phyloP scores from a whole-genome alignment of 1,140 invertebrate species.

The Eumeta japonica region DNA sequence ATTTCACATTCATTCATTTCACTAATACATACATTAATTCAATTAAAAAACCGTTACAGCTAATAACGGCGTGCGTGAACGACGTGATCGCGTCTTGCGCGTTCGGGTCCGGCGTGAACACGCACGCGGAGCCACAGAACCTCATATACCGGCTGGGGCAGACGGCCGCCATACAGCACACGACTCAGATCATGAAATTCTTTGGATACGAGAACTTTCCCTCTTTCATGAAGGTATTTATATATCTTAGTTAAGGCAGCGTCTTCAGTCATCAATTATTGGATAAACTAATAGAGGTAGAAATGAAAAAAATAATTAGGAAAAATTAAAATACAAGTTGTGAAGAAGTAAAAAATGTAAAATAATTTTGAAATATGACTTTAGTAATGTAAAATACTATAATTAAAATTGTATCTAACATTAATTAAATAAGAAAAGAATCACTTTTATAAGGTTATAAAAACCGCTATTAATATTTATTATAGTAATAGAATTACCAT shows the following conservation, averaged over 20 bases:
- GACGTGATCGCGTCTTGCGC: conserved; percentile 23
- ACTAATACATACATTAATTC: no score
- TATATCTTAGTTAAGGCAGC: neutral
- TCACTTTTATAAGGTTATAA: no score
- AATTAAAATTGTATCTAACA: no score
- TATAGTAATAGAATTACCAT: no score
- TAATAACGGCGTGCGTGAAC: conserved; percentile 18
- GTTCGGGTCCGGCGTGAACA: conserved; percentile 20
- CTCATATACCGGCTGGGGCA: conserved; percentile 15
- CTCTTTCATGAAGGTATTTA: conserved; percentile 17
- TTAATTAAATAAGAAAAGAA: no score
- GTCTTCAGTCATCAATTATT: neutral
- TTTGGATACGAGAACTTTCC: conserved; percentile 22
- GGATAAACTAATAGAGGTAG: no score
- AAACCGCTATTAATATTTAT: no score
- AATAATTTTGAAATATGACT: no score
- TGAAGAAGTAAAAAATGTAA: neutral
- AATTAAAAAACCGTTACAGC: no score
- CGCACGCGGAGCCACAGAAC: conserved; percentile 16
- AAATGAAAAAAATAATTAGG: no score
- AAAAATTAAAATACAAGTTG: neutral
- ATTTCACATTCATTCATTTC: no score
- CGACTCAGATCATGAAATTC: conserved; percentile 22
- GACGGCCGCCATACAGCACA: conserved; percentile 18
- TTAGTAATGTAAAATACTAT: no score